Conservation (phyloP, 2,797 vertebrate species). For the Sphenodon punctatus region DNA sequence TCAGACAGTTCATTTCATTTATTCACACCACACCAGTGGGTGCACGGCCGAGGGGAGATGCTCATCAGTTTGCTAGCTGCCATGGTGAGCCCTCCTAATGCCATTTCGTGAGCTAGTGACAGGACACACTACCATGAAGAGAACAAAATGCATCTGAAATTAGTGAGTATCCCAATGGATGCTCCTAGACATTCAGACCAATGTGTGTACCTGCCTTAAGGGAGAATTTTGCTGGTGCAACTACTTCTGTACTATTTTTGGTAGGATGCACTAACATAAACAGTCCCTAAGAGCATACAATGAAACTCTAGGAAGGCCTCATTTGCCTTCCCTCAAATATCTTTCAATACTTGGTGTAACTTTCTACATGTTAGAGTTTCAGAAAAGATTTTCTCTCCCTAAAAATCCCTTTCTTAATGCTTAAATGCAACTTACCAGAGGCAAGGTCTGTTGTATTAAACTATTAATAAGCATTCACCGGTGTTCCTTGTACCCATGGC, state of each 20-base stretch:
- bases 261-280: not conserved
- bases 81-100: not conserved
- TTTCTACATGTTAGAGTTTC: constrained; percentile 15
- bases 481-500: not conserved
- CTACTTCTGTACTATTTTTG: not conserved
- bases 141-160: not conserved
- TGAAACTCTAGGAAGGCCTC: not conserved
- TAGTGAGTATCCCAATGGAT: not conserved
- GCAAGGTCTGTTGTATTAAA: not conserved
- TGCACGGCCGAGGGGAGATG: not conserved
- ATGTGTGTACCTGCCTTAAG: not conserved
- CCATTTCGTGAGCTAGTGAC: not conserved
- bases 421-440: constrained; percentile 5
- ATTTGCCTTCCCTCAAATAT: constrained; percentile 24
- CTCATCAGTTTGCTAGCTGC: not conserved
- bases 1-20: not conserved
- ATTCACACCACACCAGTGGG: not conserved
- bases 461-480: fast-evolving
- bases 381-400: constrained; percentile 30
- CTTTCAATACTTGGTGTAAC: constrained; percentile 19
- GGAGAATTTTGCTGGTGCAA: not conserved
- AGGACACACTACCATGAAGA: fast-evolving
- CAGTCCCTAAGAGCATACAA: not conserved
- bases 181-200: not conserved
- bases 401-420: not conserved